Percentiles rank a stretch among this genome's conserved stretches.
phyloP scores from a whole-genome alignment of 1,140 invertebrate species.

The Zaprionus ghesquierei region DNA sequence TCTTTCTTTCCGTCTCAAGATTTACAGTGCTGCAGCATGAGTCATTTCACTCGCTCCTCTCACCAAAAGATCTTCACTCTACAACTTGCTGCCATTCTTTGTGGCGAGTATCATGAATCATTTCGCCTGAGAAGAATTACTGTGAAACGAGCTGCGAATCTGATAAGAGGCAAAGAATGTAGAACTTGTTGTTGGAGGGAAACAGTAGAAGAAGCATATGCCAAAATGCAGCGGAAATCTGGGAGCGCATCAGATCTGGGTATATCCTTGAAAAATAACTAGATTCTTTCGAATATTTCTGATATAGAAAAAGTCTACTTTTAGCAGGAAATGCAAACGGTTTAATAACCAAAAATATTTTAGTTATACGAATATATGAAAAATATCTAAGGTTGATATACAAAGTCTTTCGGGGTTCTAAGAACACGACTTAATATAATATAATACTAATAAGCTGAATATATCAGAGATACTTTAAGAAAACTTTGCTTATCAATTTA shows the following conservation, averaged over 20 bases:
- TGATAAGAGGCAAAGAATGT: slow-evolving; percentile 1
- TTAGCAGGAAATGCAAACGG: no score
- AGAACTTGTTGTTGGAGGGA: background rate
- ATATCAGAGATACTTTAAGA: no score
- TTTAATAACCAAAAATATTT: no score
- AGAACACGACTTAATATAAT: no score
- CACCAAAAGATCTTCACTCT: background rate
- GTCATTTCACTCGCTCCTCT: background rate
- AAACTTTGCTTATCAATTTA: no score
- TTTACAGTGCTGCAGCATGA: background rate
- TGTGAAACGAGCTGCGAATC: background rate
- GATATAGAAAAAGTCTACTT: no score
- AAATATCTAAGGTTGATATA: no score
- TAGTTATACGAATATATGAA: no score
- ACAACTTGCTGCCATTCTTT: background rate
- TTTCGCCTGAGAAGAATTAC: background rate
- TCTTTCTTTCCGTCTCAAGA: background rate
- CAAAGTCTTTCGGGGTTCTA: no score
- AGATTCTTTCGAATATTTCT: no score
- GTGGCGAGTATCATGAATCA: background rate
- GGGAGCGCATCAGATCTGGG: background rate
- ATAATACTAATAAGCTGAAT: no score
- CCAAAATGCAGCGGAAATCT: background rate
- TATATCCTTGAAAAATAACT: no score
- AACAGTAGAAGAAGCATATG: background rate